Evolutionary conservation across 2,797 vertebrate genomes (phyloP), one percentile per base, ranked within the genome.

Genomic region (Pygocentrus nattereri): DNA sequence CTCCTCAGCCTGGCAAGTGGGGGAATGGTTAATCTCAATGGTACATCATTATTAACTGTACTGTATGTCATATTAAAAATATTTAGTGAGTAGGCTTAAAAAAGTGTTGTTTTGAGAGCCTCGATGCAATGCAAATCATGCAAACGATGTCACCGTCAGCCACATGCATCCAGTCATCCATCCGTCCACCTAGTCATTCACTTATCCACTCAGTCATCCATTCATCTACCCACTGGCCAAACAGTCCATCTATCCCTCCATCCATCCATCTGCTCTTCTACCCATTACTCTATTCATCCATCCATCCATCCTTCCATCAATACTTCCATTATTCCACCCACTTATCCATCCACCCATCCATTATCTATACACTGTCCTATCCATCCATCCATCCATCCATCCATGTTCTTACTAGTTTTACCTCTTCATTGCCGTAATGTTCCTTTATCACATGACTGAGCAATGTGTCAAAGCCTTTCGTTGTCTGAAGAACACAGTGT

Each of bases 401-500:
- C 25, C 50, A 52, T 50, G 15, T 38, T 41, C 4, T 1, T 65
- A 47, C 31, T 7, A 34, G 1, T 56, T 41, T 34, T 70, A 93
- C 94, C 89, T 93, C 90, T 84, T 34, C 75, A 34, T 86, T 86
- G 38, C 85, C 83, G 13, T 77, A 89, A 54, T 71, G 86, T 27
- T 93, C 75, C 52, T 77, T 85, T 76, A 95, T 80, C 49, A 92
- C 82, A 59, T 91, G 86, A 56, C 74, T 80, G 23, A 95, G 88
- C 38, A 94, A 87, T 0, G 56, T 49, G 23, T 90, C 87, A 87
- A 95, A 95, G 12, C 92, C 92, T 87, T 80, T 89, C 78, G 93
- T 88, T 0, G 93, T 94, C 83, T 94, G 90, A 74, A 89, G 78
- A 64, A 95, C 81, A 69, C 95, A 95, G 31, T 74, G 86, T 89